Evolutionary conservation across 2,113 vertebrate species (phyloP), one percentile per base, ranked within the genome.

Genomic region (Agapornis roseicollis): DNA sequence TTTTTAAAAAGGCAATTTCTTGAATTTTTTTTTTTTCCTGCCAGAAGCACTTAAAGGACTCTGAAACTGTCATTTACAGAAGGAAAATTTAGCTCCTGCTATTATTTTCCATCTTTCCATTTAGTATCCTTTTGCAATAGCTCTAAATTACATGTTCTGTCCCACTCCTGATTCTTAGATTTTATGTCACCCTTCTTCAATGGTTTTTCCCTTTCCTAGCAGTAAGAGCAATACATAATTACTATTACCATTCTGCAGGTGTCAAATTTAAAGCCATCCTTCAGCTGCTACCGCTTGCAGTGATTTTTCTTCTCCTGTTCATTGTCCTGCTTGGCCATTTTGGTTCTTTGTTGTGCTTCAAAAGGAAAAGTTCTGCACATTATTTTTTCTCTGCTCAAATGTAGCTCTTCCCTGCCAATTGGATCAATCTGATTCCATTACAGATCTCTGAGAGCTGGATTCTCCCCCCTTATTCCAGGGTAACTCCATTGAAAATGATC

Each of bases 51-150:
- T 97, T 97, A 88, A 86, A 95, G 66, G 90, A 68, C 77, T 93
- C 72, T 84, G 91, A 86, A 95, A 95, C 96, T 96, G 96, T 87
- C 92, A 96, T 96, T 96, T 94, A 86, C 85, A 81, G 92, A 71
- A 86, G 69, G 72, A 93, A 96, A 94, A 94, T 96, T 93, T 94
- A 96, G 65, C 83, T 95, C 82, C 85, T 95, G 82, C 90, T 96
- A 96, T 95, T 97, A 96, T 97, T 96, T 96, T 65, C 88, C 69
- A 93, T 94, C 92, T 86, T 94, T 84, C 92, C 93, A 92, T 95
- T 97, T 93, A 94, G 83, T 83, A 94, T 94, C 83, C 73, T 72
- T 95, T 89, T 64, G 80, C 90, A 96, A 90, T 64, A 90, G 77
- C 95, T 90, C 80, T 96, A 94, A 97, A 97, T 96, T 96, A 94